These are phyloP conservation scores for Danionella dracula DNA, from an alignment of 2,797 vertebrate genomes.

Conservation along the genomic window DNA sequence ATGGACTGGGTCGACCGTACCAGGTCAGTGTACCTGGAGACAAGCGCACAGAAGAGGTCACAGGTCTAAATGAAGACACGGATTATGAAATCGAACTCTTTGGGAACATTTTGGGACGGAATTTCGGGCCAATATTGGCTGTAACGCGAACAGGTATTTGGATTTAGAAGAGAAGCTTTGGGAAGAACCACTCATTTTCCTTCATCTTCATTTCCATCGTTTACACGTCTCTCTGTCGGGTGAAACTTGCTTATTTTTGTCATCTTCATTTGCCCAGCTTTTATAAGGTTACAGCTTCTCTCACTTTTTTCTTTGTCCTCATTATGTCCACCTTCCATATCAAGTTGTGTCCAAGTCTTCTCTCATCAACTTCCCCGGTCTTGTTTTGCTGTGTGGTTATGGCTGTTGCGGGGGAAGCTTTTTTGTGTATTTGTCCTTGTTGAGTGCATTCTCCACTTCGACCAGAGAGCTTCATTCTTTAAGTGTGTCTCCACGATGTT, in stretches of 20 bases:
- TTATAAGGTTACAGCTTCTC: not conserved
- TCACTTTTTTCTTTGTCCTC: not conserved
- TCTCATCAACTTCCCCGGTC: constrained; percentile 21
- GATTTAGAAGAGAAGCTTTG: constrained; percentile 2
- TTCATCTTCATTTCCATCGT: not conserved
- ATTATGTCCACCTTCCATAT: constrained; percentile 15
- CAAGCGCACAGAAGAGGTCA: constrained; percentile 73
- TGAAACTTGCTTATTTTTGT: too few species aligned
- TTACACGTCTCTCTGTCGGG: not conserved
- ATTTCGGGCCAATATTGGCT: constrained; percentile 77
- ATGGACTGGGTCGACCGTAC: constrained; percentile 66
- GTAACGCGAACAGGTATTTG: constrained; percentile 87
- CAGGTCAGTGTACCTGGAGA: constrained; percentile 78
- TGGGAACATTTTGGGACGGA: constrained; percentile 79
- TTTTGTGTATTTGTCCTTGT: constrained; percentile 50
- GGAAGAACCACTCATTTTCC: not conserved
- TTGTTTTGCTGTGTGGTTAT: constrained; percentile 20
- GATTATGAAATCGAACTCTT: constrained; percentile 84
- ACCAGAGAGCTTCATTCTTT: constrained; percentile 58
- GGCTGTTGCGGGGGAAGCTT: constrained; percentile 38
- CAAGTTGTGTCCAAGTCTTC: constrained; percentile 13
- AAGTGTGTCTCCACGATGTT: constrained; percentile 55
- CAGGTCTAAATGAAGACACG: constrained; percentile 80
- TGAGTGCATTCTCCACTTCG: constrained; percentile 50
- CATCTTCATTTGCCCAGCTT: not conserved